These are phyloP conservation scores for Hedychridium roseum DNA, from an alignment of 2,888 invertebrate species.

Conservation along the genomic window DNA sequence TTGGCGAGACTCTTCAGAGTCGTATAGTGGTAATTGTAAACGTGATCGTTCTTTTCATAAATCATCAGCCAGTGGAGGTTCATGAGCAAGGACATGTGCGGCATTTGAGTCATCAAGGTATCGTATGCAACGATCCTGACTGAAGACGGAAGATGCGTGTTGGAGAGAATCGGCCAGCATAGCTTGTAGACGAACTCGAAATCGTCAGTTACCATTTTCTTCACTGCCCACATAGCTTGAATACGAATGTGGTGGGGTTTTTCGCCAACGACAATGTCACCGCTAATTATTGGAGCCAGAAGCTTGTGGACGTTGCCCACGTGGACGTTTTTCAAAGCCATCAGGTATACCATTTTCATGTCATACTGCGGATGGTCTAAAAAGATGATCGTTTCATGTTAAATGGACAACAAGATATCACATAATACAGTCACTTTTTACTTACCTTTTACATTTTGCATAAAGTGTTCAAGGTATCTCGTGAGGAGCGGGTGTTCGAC, in stretches of 20 bases:
- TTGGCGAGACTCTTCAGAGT: conserved; percentile 61
- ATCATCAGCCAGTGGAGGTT: conserved; percentile 64
- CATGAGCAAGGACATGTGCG: conserved; percentile 55
- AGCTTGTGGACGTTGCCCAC: conserved; percentile 57
- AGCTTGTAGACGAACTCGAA: conserved; percentile 50
- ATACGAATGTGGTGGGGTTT: conserved; percentile 57
- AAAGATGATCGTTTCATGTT: too few relatives aligned
- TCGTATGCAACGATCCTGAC: conserved; percentile 63
- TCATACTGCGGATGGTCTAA: conserved; percentile 48
- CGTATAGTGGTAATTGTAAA: conserved; percentile 65
- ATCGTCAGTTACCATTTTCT: conserved; percentile 44
- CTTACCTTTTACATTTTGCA: conserved; percentile 53
- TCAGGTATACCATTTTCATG: conserved; percentile 61
- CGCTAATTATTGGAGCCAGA: conserved; percentile 61
- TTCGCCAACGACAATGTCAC: conserved; percentile 45
- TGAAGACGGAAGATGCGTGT: conserved; percentile 59
- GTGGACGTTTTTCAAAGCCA: conserved; percentile 64
- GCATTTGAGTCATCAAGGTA: conserved; percentile 57
- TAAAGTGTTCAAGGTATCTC: conserved; percentile 50
- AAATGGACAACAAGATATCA: too few relatives aligned
- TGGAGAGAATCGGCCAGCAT: conserved; percentile 64
- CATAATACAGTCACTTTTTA: too few relatives aligned
- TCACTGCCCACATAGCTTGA: conserved; percentile 61
- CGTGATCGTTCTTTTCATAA: conserved; percentile 61
- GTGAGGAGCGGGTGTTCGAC: conserved; percentile 34